phyloP scores from a whole-genome alignment of 2,113 vertebrate species.

The Sorex fumeus region DNA sequence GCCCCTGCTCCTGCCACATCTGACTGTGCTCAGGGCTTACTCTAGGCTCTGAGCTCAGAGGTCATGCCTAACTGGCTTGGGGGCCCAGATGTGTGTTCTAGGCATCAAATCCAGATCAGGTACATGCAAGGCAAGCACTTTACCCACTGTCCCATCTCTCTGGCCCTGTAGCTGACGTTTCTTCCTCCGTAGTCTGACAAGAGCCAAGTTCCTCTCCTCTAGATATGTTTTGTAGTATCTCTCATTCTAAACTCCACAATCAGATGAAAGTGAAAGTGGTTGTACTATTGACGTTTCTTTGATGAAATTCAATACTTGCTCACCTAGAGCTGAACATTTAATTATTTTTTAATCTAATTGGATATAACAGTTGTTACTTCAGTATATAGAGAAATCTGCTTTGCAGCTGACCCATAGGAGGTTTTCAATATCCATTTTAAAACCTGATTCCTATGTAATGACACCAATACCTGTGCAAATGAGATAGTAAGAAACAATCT shows the following conservation, averaged over 20 bases:
- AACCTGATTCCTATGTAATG: constrained; percentile 5
- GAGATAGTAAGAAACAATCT: background rate
- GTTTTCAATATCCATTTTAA: constrained; percentile 3
- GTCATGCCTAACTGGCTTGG: too few species aligned
- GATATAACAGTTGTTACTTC: background rate
- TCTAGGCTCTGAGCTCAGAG: too few species aligned
- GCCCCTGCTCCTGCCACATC: too few species aligned
- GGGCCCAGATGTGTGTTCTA: too few species aligned
- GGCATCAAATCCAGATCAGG: too few species aligned
- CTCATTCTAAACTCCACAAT: background rate
- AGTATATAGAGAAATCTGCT: background rate
- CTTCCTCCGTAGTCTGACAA: background rate
- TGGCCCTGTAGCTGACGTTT: background rate
- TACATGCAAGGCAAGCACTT: too few species aligned
- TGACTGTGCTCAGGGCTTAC: too few species aligned
- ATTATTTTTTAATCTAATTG: constrained; percentile 9
- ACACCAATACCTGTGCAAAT: background rate
- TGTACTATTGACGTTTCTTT: background rate
- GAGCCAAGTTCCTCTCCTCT: background rate
- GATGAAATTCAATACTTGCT: background rate
- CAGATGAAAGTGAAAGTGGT: background rate
- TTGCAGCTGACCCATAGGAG: background rate
- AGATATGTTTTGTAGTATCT: background rate
- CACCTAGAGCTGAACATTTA: background rate
- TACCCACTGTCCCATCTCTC: too few species aligned